phyloP scores from a whole-genome alignment of 2,113 vertebrate genomes.

The Aspidoscelis tigris region DNA sequence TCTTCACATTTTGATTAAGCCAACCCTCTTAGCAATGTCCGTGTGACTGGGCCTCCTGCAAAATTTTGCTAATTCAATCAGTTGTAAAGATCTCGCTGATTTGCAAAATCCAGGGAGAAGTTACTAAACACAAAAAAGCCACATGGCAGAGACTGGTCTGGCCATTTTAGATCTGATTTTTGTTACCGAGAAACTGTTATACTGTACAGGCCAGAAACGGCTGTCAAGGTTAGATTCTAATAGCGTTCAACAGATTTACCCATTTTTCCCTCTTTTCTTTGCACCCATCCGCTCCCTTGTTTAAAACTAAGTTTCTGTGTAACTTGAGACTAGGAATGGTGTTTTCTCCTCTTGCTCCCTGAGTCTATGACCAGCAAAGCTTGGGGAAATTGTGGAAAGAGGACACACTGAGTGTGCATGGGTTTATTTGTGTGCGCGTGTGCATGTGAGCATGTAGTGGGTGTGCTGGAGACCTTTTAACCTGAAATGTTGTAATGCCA shows the following conservation, averaged over 20 bases:
- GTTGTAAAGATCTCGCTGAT: background rate
- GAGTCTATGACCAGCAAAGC: background rate
- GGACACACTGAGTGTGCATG: slow-evolving; percentile 18
- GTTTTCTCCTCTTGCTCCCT: background rate
- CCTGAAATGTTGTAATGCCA: slow-evolving; percentile 85
- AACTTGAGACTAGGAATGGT: slow-evolving; percentile 10
- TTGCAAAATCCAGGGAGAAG: background rate
- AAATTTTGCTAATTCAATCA: background rate
- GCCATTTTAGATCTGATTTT: background rate
- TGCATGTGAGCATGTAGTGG: slow-evolving; percentile 40
- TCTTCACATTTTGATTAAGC: slow-evolving; percentile 11
- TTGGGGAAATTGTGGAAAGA: slow-evolving; percentile 8
- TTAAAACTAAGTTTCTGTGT: slow-evolving; percentile 17
- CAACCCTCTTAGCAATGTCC: background rate
- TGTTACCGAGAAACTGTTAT: background rate
- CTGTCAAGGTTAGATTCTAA: background rate
- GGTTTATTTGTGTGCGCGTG: slow-evolving; percentile 16
- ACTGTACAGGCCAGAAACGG: slow-evolving; percentile 4
- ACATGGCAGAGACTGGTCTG: background rate
- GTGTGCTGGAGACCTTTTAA: slow-evolving; percentile 78
- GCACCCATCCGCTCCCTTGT: background rate
- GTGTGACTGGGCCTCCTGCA: background rate
- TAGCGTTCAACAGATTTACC: background rate
- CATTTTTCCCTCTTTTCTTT: background rate
- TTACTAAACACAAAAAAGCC: background rate